Base-by-base conservation (phyloP, 1,140 invertebrate species). In the Sinonovacula constricta region DNA sequence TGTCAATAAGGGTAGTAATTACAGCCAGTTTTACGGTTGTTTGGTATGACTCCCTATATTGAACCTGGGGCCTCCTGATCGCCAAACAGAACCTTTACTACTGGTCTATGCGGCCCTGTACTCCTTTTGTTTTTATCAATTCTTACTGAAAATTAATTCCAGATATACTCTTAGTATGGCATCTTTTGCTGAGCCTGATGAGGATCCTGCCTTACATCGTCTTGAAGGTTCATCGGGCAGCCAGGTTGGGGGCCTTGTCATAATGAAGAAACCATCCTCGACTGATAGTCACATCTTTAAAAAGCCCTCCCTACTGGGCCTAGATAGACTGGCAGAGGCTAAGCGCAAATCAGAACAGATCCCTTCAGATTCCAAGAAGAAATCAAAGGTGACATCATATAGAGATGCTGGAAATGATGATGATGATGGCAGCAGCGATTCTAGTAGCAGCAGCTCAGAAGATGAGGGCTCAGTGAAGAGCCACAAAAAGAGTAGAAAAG, bases 251-350 rank as follows among this genome's bases (percentile, higher is more conserved):
- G 96, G 97, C 39, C 92, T 98, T 53, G 93, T 97, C 66, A 94
- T 97, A 26, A 95, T 95, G 90, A 97, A 97, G 88, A 91, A 91
- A 66, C 84, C 83, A 24, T 68, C 81, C 14, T 78, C 81, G 30
- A 74, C 85, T 67, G 92, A 92, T 0, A 92, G 92, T 66, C 92
- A 92, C 65, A 70, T 65, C 28, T 89, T 91, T 86, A 97, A 97
- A 91, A 94, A 95, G 83, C 92, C 92, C 15, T 98, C 97, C 0
- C 86, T 96, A 15, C 91, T 98, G 7, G 97, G 97, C 0, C 91
- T 99, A 26, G 97, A 99, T 89, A 95, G 94, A 89, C 89, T 99
- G 66, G 97, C 97, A 7, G 92, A 86, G 24, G 81, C 72, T 85
- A 90, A 90, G 78, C 81, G 95, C 75, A 93, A 94, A 60, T 81